phyloP scores from a whole-genome alignment of 2,797 vertebrate species.

The Carduelis carduelis region DNA sequence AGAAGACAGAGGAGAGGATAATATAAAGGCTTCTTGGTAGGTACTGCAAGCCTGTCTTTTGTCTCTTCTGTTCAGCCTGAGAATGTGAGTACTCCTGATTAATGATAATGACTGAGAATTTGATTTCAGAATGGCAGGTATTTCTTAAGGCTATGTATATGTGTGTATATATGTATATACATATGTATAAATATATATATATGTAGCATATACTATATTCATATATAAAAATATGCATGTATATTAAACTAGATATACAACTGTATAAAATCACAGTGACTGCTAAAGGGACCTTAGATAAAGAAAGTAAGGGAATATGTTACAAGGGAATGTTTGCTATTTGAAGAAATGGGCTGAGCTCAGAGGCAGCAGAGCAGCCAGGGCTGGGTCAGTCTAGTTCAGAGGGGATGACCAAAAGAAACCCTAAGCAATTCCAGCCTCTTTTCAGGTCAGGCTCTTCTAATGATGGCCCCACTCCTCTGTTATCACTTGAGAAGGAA shows the following conservation, averaged over 20 bases:
- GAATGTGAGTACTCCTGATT: not conserved
- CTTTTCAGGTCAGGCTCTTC: not conserved
- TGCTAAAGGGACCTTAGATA: not conserved
- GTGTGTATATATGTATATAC: fast-evolving
- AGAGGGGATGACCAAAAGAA: not conserved
- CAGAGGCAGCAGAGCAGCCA: not conserved
- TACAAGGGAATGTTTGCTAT: not conserved
- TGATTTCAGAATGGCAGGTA: not conserved
- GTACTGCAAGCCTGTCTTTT: not conserved
- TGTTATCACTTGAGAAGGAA: not conserved
- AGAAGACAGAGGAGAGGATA: not conserved
- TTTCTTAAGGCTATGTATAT: not conserved
- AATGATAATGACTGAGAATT: not conserved
- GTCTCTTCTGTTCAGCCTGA: not conserved
- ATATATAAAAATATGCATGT: not conserved
- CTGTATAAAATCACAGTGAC: not conserved
- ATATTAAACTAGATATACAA: not conserved
- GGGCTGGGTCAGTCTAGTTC: not conserved
- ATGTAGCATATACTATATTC: not conserved
- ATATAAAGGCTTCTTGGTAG: not conserved
- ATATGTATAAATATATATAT: too few species aligned
- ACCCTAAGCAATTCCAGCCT: not conserved
- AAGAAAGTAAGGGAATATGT: not conserved
- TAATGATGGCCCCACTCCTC: conserved; percentile 9
- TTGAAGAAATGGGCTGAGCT: not conserved